These are phyloP conservation scores for Rhinoptilus africanus DNA, from an alignment of 2,113 vertebrate species.

Conservation along the genomic window DNA sequence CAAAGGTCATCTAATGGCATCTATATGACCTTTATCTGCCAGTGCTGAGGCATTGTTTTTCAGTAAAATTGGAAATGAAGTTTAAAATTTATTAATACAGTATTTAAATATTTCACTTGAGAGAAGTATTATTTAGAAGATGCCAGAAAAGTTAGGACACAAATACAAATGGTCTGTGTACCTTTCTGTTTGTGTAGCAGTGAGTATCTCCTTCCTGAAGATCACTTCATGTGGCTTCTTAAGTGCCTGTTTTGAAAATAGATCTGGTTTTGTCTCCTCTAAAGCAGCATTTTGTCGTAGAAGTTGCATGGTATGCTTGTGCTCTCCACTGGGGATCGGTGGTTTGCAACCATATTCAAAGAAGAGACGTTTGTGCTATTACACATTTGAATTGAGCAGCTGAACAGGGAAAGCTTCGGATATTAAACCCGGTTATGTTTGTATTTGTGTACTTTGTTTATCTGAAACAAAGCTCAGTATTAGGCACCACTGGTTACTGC, in stretches of 20 bases:
- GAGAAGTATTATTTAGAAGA: not conserved
- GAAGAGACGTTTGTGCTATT: slow-evolving; percentile 36
- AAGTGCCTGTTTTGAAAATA: not conserved
- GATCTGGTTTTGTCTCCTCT: not conserved
- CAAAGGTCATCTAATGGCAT: not conserved
- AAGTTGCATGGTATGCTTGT: not conserved
- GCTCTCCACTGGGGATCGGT: not conserved
- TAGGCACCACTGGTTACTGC: slow-evolving; percentile 79
- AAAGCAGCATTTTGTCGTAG: not conserved
- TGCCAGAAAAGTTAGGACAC: not conserved
- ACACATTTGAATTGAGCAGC: slow-evolving; percentile 15
- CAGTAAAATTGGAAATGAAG: not conserved
- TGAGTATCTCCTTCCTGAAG: not conserved
- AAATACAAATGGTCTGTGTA: not conserved
- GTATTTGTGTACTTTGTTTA: slow-evolving; percentile 73
- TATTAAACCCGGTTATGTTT: slow-evolving; percentile 59
- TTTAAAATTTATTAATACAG: not conserved
- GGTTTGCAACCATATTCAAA: not conserved
- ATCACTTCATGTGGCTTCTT: not conserved
- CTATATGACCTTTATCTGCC: not conserved
- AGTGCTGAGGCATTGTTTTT: fast-evolving
- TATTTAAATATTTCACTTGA: not conserved
- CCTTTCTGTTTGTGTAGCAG: not conserved
- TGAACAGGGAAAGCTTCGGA: slow-evolving; percentile 33
- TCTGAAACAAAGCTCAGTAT: slow-evolving; percentile 71